phyloP scores from a whole-genome alignment of 1,140 invertebrate species.

The Micrasema minimum region DNA sequence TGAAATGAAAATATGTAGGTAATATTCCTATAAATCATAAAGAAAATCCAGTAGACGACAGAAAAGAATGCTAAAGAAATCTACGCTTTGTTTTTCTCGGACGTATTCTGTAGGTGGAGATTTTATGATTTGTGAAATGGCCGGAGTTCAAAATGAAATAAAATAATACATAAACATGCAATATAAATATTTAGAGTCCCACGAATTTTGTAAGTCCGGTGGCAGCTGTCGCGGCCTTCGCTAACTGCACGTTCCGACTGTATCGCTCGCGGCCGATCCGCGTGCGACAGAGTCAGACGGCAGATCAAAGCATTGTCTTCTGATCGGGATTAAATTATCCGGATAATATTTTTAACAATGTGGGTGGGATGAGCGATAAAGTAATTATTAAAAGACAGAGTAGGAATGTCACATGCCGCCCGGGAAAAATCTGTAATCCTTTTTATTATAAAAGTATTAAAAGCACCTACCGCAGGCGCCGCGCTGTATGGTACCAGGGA shows the following conservation, averaged over 20 bases:
- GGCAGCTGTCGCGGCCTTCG: constrained; percentile 42
- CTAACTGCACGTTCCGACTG: no score
- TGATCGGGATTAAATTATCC: not conserved
- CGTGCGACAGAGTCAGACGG: not conserved
- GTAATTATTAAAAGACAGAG: no score
- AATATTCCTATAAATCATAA: no score
- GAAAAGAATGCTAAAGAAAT: not conserved
- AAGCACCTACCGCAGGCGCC: no score
- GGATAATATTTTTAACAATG: constrained; percentile 2
- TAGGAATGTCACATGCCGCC: no score
- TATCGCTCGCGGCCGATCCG: not conserved
- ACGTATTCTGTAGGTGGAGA: constrained; percentile 40
- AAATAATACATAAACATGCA: constrained; percentile 47
- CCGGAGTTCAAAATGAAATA: constrained; percentile 44
- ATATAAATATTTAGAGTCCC: constrained; percentile 49
- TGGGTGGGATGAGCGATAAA: not conserved
- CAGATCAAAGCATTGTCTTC: not conserved
- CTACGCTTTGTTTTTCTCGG: constrained; percentile 6
- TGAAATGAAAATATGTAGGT: no score
- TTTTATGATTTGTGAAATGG: constrained; percentile 53
- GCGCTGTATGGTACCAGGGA: no score
- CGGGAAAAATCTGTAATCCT: no score
- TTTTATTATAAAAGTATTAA: no score
- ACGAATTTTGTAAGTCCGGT: constrained; percentile 32
- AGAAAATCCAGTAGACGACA: no score